A percentile compares a stretch with the other conserved stretches of the same genome.
Conservation (phyloP, 1,140 invertebrate genomes). For the Phortica variegata region DNA sequence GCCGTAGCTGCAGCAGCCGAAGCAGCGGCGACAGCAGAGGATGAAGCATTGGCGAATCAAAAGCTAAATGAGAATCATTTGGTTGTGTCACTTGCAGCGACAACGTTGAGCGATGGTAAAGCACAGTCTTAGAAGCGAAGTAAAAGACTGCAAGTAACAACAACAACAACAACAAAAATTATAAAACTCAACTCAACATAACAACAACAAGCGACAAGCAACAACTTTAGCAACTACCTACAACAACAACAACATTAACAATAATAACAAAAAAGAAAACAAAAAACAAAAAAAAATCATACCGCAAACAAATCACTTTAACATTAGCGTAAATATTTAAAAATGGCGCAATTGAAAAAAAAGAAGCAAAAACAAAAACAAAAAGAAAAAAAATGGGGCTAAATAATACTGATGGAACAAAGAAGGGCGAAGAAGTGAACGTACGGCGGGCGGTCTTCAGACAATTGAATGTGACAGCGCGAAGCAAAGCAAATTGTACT, state of each 20-base stretch:
- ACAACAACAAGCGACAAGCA: background rate
- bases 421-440: too few species aligned
- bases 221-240: conserved; percentile 11
- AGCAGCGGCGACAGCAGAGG: conserved; percentile 33
- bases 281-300: too few species aligned
- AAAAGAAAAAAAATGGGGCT: too few species aligned
- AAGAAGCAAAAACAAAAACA: too few species aligned
- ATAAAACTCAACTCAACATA: too few species aligned
- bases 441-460: too few species aligned
- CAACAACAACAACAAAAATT: background rate
- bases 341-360: too few species aligned
- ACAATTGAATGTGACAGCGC: too few species aligned
- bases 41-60: conserved; percentile 32
- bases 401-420: too few species aligned
- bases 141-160: conserved; percentile 23
- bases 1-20: conserved; percentile 39
- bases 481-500: too few species aligned
- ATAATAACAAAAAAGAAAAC: background rate
- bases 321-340: too few species aligned
- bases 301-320: too few species aligned
- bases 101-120: conserved; percentile 14
- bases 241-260: conserved; percentile 1
- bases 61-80: conserved; percentile 40
- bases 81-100: conserved; percentile 23
- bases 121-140: conserved; percentile 34